phyloP scores from a whole-genome alignment of 2,888 invertebrate species.

The Phragmatobia fuliginosa region DNA sequence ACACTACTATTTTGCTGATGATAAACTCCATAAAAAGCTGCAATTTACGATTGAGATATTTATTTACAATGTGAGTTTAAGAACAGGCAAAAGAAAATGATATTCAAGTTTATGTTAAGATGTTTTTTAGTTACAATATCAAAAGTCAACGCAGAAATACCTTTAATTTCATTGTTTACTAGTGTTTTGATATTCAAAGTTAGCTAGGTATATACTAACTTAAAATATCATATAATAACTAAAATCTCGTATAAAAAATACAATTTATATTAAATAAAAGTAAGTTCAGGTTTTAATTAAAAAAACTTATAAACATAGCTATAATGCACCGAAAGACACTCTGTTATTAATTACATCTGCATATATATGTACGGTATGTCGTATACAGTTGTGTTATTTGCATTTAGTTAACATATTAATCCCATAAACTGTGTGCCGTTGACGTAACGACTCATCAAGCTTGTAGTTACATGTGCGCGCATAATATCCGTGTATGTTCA shows the following conservation, averaged over 20 bases:
- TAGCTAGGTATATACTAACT: no score
- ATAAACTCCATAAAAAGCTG: background rate
- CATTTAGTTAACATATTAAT: slow-evolving; percentile 81
- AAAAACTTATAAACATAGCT: background rate
- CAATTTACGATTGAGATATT: background rate
- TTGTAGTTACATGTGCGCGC: slow-evolving; percentile 37
- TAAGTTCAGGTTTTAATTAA: background rate
- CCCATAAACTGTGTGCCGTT: slow-evolving; percentile 69
- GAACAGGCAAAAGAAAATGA: background rate
- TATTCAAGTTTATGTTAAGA: no score
- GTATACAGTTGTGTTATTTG: slow-evolving; percentile 60
- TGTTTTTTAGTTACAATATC: background rate
- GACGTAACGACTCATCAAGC: slow-evolving; percentile 63
- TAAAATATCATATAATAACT: no score
- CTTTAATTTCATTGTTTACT: background rate
- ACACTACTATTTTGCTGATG: background rate
- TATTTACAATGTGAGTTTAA: background rate
- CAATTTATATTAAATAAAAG: background rate
- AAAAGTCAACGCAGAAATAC: background rate
- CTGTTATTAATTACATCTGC: background rate
- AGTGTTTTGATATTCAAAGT: background rate
- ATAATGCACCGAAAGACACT: background rate
- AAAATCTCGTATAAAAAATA: background rate
- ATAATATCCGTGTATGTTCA: slow-evolving; percentile 39
- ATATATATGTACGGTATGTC: slow-evolving; percentile 1